Percentiles rank a stretch among this genome's conserved stretches.
Evolutionary conservation across 2,113 vertebrate species (phyloP).

Genomic region (Rhizomys pruinosus): DNA sequence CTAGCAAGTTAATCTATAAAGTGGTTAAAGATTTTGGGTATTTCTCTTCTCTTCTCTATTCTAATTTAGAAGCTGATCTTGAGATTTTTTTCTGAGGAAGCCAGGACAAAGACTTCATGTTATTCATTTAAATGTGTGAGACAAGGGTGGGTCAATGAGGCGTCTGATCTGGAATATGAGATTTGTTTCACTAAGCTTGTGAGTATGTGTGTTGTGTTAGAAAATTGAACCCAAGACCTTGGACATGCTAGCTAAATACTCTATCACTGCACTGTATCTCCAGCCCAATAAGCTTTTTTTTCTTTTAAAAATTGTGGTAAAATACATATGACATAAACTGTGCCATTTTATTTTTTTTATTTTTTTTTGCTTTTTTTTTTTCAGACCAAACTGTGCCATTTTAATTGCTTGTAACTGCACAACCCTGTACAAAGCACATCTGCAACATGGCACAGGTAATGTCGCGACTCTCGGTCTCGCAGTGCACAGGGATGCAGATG

Average conservation of each 20-base stretch:
- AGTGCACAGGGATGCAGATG: background rate
- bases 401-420: background rate
- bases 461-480: background rate
- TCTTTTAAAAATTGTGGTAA: constrained; percentile 16
- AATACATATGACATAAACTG: background rate
- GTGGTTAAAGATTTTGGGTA: too few relatives aligned
- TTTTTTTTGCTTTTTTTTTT: too few relatives aligned
- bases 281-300: background rate
- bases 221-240: background rate
- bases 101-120: constrained; percentile 29
- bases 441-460: background rate
- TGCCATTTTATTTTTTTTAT: background rate
- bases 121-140: background rate
- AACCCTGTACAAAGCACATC: background rate
- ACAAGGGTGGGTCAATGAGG: background rate
- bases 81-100: background rate
- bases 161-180: background rate
- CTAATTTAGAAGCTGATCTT: constrained; percentile 26
- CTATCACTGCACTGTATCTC: background rate
- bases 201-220: too few relatives aligned
- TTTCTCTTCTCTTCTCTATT: background rate
- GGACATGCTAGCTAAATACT: background rate
- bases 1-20: background rate
- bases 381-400: background rate
- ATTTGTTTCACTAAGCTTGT: constrained; percentile 1